Conservation (phyloP, 2,113 vertebrate species). For the Zingel zingel region DNA sequence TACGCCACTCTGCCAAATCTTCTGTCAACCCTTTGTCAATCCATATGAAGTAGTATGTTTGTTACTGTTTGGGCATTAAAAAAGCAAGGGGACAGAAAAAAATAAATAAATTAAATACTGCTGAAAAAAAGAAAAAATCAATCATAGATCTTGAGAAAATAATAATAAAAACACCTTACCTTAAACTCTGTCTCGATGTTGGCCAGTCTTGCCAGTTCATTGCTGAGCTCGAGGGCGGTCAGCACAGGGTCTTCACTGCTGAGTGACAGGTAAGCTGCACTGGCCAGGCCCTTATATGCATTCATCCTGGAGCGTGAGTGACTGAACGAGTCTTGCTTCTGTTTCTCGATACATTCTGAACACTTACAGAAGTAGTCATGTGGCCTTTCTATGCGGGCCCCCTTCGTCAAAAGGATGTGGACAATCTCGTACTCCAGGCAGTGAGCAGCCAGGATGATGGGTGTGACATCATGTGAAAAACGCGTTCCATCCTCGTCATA, state of each 20-base stretch:
- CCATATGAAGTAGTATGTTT: not conserved
- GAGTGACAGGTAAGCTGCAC: conserved; percentile 94
- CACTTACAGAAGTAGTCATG: conserved; percentile 99
- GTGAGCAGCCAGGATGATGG: conserved; percentile 94
- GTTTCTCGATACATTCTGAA: conserved; percentile 91
- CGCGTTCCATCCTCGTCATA: conserved; percentile 97
- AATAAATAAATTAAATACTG: not conserved
- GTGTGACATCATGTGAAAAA: conserved; percentile 96
- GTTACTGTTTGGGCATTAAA: not conserved
- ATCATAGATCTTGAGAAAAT: not conserved
- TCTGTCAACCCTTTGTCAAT: not conserved
- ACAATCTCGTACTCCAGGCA: conserved; percentile 98
- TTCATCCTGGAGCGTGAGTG: conserved; percentile 98
- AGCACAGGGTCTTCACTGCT: conserved; percentile 97
- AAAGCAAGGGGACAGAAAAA: not conserved
- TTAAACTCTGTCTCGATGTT: conserved; percentile 99
- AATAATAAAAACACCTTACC: conserved; percentile 82
- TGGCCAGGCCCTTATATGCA: conserved; percentile 96
- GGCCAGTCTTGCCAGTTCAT: conserved; percentile 95
- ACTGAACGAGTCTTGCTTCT: conserved; percentile 94
- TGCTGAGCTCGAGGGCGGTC: conserved; percentile 96
- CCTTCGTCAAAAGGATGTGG: conserved; percentile 94
- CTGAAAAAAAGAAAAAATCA: not conserved
- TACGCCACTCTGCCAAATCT: not conserved
- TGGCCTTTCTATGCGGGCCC: conserved; percentile 93